phyloP scores from a whole-genome alignment of 2,888 invertebrate genomes.

The Pristionchus exspectatus region DNA sequence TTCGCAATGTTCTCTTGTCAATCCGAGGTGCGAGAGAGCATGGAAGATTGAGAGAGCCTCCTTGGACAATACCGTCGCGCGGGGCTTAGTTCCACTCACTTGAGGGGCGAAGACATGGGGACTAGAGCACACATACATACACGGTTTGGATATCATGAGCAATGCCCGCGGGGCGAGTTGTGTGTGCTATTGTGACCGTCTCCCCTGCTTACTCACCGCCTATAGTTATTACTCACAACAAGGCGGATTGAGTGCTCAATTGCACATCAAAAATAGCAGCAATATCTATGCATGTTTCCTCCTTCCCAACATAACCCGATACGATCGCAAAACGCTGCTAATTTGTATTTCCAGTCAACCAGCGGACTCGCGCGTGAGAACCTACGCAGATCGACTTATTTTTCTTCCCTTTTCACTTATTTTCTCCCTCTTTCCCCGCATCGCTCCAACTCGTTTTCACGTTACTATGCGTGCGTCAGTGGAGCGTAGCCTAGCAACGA shows the following conservation, averaged over 20 bases:
- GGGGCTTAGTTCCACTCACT: conserved; percentile 42
- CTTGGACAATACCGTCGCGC: neutral
- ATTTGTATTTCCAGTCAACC: neutral
- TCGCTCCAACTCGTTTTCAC: conserved; percentile 7
- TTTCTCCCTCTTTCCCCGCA: neutral
- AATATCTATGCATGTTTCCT: too few species aligned
- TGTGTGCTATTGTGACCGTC: neutral
- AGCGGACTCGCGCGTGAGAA: neutral
- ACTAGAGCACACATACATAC: neutral
- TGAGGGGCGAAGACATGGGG: neutral
- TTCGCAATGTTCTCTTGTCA: too few species aligned
- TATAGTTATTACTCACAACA: neutral
- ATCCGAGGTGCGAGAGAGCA: too few species aligned
- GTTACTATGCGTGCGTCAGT: conserved; percentile 42
- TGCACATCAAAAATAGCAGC: neutral
- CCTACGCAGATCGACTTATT: neutral
- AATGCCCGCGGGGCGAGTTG: neutral
- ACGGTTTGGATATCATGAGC: conserved; percentile 4
- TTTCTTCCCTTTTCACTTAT: neutral
- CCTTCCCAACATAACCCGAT: too few species aligned
- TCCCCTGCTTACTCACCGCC: neutral
- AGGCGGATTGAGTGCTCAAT: neutral
- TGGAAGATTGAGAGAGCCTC: neutral
- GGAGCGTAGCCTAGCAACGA: neutral
- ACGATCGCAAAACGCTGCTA: neutral